Conservation (phyloP, 2,797 vertebrate genomes). For the Astyanax mexicanus region DNA sequence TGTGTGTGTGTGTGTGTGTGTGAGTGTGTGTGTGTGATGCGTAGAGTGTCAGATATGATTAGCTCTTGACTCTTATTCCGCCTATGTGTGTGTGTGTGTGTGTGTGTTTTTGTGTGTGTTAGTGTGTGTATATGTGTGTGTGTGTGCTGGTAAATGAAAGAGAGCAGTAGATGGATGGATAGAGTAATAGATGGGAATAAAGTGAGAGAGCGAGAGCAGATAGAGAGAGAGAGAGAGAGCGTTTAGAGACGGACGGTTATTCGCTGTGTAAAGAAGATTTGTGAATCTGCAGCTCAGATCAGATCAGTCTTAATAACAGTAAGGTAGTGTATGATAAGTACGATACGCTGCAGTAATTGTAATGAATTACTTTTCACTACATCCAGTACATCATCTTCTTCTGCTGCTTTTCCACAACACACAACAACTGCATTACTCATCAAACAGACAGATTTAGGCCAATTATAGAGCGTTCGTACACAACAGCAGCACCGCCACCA, state of each 20-base stretch:
- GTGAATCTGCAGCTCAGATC: not conserved
- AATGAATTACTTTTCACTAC: not conserved
- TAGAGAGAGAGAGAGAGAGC: not conserved
- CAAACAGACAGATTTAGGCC: not conserved
- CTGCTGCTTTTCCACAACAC: not conserved
- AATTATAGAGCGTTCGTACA: not conserved
- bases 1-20: slow-evolving; percentile 19
- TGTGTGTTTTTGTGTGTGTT: too few species aligned
- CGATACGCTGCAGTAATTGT: not conserved
- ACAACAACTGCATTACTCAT: not conserved
- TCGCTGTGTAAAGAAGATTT: not conserved
- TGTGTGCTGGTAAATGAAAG: not conserved
- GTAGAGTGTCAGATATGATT: slow-evolving; percentile 17
- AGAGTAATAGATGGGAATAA: not conserved
- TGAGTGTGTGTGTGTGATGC: slow-evolving; percentile 16
- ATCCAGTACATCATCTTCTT: not conserved
- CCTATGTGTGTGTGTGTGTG: too few species aligned
- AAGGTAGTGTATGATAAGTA: not conserved
- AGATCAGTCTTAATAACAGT: not conserved
- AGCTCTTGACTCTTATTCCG: slow-evolving; percentile 1
- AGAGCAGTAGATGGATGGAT: too few species aligned
- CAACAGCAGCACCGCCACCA: not conserved
- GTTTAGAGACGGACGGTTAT: not conserved
- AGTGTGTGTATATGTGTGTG: too few species aligned
- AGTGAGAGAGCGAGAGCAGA: slow-evolving; percentile 1